A percentile compares a stretch with the other conserved stretches of the same genome.
Evolutionary conservation across 2,797 vertebrate genomes (phyloP).

Genomic region (Neopelma chrysocephalum): DNA sequence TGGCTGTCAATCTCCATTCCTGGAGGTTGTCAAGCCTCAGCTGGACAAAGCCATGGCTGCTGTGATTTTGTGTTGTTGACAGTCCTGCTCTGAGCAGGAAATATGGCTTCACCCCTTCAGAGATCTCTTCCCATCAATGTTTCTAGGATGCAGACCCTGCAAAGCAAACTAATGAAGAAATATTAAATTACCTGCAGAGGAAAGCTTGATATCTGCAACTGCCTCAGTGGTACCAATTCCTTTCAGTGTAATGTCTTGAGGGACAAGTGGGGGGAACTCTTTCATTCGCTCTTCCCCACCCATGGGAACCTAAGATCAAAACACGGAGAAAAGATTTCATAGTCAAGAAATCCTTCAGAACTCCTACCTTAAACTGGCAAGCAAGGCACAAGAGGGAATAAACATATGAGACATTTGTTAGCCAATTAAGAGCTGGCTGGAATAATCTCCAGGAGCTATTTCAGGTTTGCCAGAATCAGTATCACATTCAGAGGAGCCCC

Average conservation of each 20-base stretch:
- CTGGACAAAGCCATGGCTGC: not conserved
- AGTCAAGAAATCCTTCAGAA: not conserved
- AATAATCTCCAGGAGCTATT: not conserved
- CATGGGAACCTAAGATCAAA: constrained; percentile 82
- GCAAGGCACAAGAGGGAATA: not conserved
- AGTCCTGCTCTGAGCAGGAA: not conserved
- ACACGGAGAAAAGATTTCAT: not conserved
- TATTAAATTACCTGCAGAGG: constrained; percentile 85
- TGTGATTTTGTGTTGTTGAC: not conserved
- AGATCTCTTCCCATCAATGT: not conserved
- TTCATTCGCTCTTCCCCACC: constrained; percentile 90
- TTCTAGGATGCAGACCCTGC: not conserved
- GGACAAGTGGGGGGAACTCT: constrained; percentile 82
- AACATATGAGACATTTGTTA: not conserved
- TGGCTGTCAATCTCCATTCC: not conserved
- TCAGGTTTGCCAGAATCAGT: not conserved
- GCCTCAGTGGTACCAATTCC: constrained; percentile 81
- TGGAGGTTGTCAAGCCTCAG: not conserved
- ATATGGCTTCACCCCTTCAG: not conserved
- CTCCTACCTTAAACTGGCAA: not conserved
- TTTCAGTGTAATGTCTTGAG: constrained; percentile 82
- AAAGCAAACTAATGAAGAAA: not conserved
- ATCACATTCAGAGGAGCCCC: not conserved
- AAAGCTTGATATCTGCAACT: constrained; percentile 88
- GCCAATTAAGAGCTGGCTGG: not conserved